Evolutionary conservation across 2,113 vertebrate species (phyloP).

Genomic region (Tenrec ecaudatus): DNA sequence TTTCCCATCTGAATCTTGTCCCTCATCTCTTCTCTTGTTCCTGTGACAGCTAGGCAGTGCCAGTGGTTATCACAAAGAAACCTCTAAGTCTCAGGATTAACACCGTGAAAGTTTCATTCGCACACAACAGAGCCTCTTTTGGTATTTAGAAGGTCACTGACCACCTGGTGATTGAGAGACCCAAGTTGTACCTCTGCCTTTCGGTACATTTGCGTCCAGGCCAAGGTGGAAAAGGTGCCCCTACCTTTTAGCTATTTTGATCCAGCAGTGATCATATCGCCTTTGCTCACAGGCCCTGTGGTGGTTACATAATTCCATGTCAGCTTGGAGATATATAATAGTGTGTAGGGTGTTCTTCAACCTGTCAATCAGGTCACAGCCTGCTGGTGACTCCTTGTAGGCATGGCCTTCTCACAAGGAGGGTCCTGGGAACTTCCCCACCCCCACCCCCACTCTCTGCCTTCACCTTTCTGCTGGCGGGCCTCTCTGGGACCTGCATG

Average conservation of each 20-base stretch:
- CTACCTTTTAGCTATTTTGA: neutral
- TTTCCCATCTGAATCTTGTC: neutral
- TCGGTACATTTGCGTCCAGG: neutral
- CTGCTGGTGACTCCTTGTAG: too few species aligned
- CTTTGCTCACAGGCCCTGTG: neutral
- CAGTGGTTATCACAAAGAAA: neutral
- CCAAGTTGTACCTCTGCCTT: neutral
- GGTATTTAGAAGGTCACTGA: neutral
- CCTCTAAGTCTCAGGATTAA: neutral
- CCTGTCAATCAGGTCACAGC: too few species aligned
- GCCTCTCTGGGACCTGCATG: too few species aligned
- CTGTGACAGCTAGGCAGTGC: too few species aligned
- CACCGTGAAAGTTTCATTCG: neutral
- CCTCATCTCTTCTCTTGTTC: neutral
- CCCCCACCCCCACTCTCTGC: too few species aligned
- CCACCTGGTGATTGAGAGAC: neutral
- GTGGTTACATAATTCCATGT: too few species aligned
- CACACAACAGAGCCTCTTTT: neutral
- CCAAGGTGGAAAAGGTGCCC: neutral
- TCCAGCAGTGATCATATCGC: neutral
- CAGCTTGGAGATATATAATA: too few species aligned
- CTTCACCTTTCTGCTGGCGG: too few species aligned
- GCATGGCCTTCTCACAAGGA: too few species aligned
- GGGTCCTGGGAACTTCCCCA: too few species aligned
- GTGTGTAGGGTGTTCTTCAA: too few species aligned